These are phyloP conservation scores for Metridium senile DNA, from an alignment of 92 coral and sea anemone species.

Conservation along the genomic window DNA sequence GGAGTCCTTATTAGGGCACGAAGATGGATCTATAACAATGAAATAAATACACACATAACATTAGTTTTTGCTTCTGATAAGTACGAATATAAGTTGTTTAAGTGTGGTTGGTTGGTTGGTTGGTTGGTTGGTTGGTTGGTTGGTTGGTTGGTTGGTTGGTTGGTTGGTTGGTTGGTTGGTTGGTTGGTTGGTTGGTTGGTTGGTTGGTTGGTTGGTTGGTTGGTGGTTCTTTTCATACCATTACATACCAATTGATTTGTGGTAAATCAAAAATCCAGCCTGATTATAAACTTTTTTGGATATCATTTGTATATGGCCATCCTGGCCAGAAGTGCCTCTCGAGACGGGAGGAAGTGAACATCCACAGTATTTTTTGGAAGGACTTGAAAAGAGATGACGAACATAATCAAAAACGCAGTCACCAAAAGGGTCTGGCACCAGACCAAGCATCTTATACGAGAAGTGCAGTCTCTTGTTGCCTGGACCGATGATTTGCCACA, in stretches of 20 bases:
- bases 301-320: background rate
- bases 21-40: background rate
- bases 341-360: background rate
- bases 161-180: background rate
- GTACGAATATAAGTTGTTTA: background rate
- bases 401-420: background rate
- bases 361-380: background rate
- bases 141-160: background rate
- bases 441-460: constrained; percentile 7
- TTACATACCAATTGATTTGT: background rate
- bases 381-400: background rate
- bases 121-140: background rate
- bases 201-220: background rate
- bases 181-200: background rate
- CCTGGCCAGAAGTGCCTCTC: background rate
- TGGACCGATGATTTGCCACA: constrained; percentile 7
- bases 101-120: background rate
- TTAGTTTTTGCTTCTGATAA: background rate
- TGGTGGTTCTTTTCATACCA: background rate
- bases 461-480: background rate
- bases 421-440: background rate
- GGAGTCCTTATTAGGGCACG: background rate
- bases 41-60: background rate
- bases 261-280: background rate
- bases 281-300: background rate